These are phyloP conservation scores for Antheraea mylitta DNA, from an alignment of 1,140 invertebrate species.

Conservation along the genomic window DNA sequence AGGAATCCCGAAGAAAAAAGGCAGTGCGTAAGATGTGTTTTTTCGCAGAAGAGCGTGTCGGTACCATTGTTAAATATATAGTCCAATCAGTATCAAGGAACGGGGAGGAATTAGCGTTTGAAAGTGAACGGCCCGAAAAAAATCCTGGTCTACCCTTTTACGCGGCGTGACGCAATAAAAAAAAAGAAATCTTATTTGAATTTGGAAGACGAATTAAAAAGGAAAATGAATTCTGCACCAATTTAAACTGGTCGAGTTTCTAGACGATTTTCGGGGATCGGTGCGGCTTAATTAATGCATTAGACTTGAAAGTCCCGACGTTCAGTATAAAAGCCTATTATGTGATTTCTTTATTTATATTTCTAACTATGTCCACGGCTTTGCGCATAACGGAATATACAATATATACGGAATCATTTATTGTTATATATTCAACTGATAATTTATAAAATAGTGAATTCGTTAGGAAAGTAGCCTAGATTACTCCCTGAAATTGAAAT, in stretches of 20 bases:
- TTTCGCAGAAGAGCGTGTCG: conserved; percentile 60
- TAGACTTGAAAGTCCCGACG: conserved; percentile 49
- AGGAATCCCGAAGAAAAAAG: conserved; percentile 61
- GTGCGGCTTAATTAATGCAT: conserved; percentile 66
- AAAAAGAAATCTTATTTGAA: conserved; percentile 70
- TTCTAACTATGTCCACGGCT: too few relatives aligned
- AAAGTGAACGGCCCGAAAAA: conserved; percentile 54
- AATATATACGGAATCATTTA: too few relatives aligned
- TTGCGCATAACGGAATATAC: too few relatives aligned
- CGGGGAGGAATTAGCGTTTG: conserved; percentile 67
- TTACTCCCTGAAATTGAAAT: too few relatives aligned
- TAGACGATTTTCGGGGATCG: conserved; percentile 64
- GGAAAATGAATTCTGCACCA: conserved; percentile 71
- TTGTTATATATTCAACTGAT: too few relatives aligned
- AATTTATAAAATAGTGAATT: too few relatives aligned
- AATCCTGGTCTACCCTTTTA: conserved; percentile 71
- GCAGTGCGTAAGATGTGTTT: conserved; percentile 68
- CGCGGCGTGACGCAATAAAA: conserved; percentile 62
- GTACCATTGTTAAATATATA: conserved; percentile 75
- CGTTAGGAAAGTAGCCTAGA: too few relatives aligned
- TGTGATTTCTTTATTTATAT: neutral
- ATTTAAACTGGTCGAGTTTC: conserved; percentile 67
- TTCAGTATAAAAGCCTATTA: neutral
- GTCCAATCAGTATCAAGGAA: conserved; percentile 71
- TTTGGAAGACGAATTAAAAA: conserved; percentile 74